Base-by-base conservation (phyloP, 2,797 vertebrate species). In the Podargus strigoides region DNA sequence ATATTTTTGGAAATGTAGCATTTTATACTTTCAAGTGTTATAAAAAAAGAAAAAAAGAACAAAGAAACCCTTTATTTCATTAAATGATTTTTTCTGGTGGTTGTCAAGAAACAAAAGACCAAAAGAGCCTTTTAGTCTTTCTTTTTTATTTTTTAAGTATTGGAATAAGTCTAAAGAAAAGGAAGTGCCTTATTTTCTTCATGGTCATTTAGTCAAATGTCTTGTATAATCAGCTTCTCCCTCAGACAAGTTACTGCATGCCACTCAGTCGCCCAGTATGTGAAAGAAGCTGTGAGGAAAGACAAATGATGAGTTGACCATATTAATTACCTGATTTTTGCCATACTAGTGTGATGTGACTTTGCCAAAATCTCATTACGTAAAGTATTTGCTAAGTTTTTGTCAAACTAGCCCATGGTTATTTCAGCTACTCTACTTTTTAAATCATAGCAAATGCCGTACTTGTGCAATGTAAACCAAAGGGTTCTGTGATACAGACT, bases 1-100 rank as follows among this genome's bases (percentile, higher is more conserved):
- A 98, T 99, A 99, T 99, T 99, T 99, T 99, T 99, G 99, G 98
- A 99, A 99, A 99, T 99, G 99, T 99, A 99, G 99, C 99, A 99
- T 99, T 99, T 99, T 99, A 99, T 99, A 99, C 99, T 99, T 99
- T 99, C 99, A 99, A 98, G 99, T 99, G 98, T 99, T 98, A 98
- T 97, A 97, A 98, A 98, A 98, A 97, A 97, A 97, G 97, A 96
- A 97, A 98, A 97, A 97, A 98, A 97, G 97, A 98, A 98, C 97
- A 98, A 98, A 98, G 98, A 98, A 98, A 98, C 98, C 97, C 97
- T 98, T 98, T 98, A 98, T 98, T 98, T 98, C 98, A 98, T 98
- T 98, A 98, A 98, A 98, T 98, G 94, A 98, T 98, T 98, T 98
- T 98, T 98, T 98, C 98, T 98, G 97, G 98, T 98, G 98, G 98